These are phyloP conservation scores for Zingel zingel DNA, from an alignment of 2,113 vertebrate genomes.

Conservation along the genomic window DNA sequence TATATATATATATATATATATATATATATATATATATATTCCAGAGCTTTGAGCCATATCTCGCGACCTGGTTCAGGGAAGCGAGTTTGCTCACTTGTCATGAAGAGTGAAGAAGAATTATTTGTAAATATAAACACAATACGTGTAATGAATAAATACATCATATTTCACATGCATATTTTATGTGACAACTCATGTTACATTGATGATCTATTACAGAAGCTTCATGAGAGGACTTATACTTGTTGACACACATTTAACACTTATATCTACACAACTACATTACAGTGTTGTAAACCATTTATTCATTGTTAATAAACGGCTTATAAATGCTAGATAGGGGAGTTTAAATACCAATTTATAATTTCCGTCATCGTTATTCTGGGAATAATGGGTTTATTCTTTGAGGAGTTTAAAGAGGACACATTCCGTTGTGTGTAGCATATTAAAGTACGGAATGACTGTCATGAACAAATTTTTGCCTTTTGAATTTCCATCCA, in stretches of 20 bases:
- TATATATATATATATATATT: too few species aligned
- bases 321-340: background rate
- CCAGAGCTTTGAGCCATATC: background rate
- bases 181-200: background rate
- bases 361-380: background rate
- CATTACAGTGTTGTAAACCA: background rate
- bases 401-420: constrained; percentile 2
- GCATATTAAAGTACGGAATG: constrained; percentile 14
- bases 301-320: background rate
- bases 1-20: too few species aligned
- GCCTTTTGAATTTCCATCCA: constrained; percentile 6
- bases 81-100: background rate
- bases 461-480: background rate
- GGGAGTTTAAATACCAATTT: background rate
- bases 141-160: background rate
- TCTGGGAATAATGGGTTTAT: background rate
- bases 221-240: background rate
- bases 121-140: background rate
- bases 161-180: background rate
- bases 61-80: background rate
- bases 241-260: background rate
- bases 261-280: background rate
- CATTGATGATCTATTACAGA: background rate
- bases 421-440: background rate
- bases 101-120: background rate